Conservation (phyloP, 2,797 vertebrate genomes). For the Odontamblyopus lacepedii region DNA sequence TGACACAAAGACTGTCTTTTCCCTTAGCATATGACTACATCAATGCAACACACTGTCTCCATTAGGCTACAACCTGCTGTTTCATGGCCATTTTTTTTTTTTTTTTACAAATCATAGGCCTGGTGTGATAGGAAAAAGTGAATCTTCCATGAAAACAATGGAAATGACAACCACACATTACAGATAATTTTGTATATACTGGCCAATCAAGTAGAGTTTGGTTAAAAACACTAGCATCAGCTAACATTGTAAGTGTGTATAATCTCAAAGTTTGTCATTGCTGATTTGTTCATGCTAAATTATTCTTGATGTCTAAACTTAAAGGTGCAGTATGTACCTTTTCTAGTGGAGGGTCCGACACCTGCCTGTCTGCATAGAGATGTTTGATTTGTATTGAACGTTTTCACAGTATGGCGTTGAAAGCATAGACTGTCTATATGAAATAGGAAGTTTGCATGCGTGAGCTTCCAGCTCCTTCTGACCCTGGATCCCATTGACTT, state of each 20-base stretch:
- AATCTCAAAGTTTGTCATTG: not conserved
- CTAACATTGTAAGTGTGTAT: not conserved
- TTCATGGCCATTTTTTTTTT: constrained; percentile 23
- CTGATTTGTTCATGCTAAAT: not conserved
- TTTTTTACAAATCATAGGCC: not conserved
- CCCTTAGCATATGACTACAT: constrained; percentile 47
- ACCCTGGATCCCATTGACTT: too few relatives aligned
- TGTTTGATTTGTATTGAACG: too few relatives aligned
- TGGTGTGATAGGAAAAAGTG: not conserved
- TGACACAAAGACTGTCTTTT: constrained; percentile 60
- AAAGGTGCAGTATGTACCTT: not conserved
- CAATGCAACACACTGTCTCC: constrained; percentile 38
- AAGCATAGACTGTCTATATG: too few relatives aligned
- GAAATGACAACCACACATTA: not conserved
- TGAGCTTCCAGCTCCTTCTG: too few relatives aligned
- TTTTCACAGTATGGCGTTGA: too few relatives aligned
- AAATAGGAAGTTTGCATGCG: too few relatives aligned
- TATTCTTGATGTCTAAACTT: not conserved
- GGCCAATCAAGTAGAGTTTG: not conserved
- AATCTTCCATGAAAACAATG: not conserved
- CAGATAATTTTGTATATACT: not conserved
- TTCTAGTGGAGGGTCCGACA: too few relatives aligned
- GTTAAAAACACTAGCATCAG: not conserved
- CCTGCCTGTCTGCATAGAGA: too few relatives aligned
- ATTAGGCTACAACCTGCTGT: constrained; percentile 50